Evolutionary conservation across 2,113 vertebrate species (phyloP).

Genomic region (Tricholaema leucomelas): DNA sequence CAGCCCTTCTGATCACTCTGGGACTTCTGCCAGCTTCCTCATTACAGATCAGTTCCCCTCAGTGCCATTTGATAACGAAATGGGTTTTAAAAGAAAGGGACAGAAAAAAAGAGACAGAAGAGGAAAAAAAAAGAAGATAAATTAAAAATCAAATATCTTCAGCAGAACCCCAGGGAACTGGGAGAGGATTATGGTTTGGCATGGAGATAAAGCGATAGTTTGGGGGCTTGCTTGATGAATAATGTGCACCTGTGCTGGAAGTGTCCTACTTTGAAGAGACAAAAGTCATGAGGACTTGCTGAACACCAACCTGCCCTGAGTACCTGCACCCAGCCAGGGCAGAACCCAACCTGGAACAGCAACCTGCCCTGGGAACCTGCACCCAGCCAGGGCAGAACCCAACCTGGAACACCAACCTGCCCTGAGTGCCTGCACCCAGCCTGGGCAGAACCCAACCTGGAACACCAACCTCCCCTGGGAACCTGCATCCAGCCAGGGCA

Average conservation of each 20-base stretch:
- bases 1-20: conserved; percentile 61
- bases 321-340: fast-evolving
- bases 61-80: conserved; percentile 64
- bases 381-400: too few species aligned
- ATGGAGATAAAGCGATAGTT: conserved; percentile 21
- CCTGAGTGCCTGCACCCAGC: too few species aligned
- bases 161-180: conserved; percentile 43
- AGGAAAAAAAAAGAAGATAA: too few species aligned
- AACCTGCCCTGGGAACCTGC: too few species aligned
- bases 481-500: too few species aligned
- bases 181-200: background rate
- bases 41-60: conserved; percentile 51
- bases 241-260: background rate
- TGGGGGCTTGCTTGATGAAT: background rate
- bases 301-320: fast-evolving
- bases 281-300: background rate
- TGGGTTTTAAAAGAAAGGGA: conserved; percentile 53
- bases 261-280: background rate
- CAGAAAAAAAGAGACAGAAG: background rate
- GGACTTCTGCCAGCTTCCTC: conserved; percentile 70
- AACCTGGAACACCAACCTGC: too few species aligned
- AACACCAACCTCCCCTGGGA: too few species aligned
- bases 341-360: too few species aligned
- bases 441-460: too few species aligned
- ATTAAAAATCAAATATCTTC: conserved; percentile 44